A percentile compares a stretch with the other conserved stretches of the same genome.
Evolutionary conservation across 2,888 invertebrate species (phyloP).

Genomic region (Zelleria hepariella): DNA sequence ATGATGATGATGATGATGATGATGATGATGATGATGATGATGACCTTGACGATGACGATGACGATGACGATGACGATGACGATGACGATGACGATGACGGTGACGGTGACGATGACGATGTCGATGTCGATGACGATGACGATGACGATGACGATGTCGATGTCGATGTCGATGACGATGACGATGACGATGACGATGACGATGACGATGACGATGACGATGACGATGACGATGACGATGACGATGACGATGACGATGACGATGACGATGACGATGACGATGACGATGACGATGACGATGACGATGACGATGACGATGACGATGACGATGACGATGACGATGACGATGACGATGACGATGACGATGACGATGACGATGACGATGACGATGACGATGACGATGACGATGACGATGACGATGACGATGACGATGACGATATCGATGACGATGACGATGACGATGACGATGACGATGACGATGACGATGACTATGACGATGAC

Average conservation of each 20-base stretch:
- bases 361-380: conserved; percentile 30
- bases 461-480: neutral
- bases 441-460: neutral
- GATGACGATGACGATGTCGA: conserved; percentile 37
- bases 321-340: conserved; percentile 49
- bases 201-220: conserved; percentile 54
- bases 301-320: conserved; percentile 29
- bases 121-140: conserved; percentile 42
- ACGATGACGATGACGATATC: neutral
- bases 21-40: neutral
- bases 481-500: no score
- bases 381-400: neutral
- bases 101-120: conserved; percentile 60
- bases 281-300: conserved; percentile 46
- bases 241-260: conserved; percentile 47
- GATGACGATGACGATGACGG: conserved; percentile 62
- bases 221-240: conserved; percentile 50
- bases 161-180: conserved; percentile 33
- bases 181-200: conserved; percentile 27
- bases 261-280: conserved; percentile 60
- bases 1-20: neutral
- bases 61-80: conserved; percentile 43
- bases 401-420: neutral
- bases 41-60: conserved; percentile 16
- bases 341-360: conserved; percentile 50